Evolutionary conservation across 2,113 vertebrate genomes (phyloP).

Genomic region (Caretta caretta): DNA sequence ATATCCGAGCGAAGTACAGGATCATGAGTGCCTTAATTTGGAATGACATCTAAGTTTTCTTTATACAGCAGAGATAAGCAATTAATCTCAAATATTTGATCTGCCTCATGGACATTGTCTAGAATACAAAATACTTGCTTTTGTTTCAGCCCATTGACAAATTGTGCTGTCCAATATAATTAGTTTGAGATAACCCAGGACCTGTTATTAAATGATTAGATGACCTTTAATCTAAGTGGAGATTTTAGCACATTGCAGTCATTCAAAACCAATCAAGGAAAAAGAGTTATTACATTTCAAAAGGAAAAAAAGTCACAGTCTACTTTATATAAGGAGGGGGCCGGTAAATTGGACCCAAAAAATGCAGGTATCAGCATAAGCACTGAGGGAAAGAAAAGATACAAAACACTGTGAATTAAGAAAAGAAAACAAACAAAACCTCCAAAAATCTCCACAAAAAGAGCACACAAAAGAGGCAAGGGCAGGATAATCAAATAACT

Average conservation of each 20-base stretch:
- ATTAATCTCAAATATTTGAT: neutral
- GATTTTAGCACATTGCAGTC: neutral
- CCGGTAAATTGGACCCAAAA: neutral
- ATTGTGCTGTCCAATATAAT: neutral
- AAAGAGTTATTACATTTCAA: neutral
- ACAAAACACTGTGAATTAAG: neutral
- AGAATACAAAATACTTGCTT: neutral
- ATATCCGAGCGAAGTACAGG: neutral
- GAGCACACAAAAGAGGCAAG: neutral
- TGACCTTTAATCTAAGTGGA: slow-evolving; percentile 2
- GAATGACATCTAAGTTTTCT: neutral
- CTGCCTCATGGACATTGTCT: neutral
- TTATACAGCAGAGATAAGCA: neutral
- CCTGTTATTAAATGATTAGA: neutral
- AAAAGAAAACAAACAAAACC: neutral
- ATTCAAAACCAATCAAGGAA: neutral
- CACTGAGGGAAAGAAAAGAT: rapidly evolving
- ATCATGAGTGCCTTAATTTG: rapidly evolving
- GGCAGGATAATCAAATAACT: neutral
- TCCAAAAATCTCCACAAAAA: neutral
- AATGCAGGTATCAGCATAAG: neutral
- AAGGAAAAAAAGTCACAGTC: neutral
- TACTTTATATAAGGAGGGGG: neutral
- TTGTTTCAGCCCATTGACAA: neutral
- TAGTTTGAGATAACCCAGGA: neutral